phyloP scores from a whole-genome alignment of 2,888 invertebrate species.

The Caenorhabditis japonica region DNA sequence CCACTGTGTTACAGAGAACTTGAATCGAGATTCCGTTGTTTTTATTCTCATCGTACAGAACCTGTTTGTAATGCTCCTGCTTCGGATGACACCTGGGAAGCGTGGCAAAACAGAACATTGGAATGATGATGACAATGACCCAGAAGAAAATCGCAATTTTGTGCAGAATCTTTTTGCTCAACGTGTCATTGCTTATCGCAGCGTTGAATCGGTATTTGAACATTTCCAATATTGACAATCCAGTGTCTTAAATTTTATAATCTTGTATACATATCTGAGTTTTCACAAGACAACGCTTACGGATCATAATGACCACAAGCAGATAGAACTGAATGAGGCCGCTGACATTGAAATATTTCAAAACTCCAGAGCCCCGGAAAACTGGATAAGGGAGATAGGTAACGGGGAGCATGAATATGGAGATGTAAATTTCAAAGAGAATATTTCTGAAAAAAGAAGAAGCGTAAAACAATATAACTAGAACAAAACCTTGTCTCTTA shows the following conservation, averaged over 20 bases:
- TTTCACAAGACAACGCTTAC: slow-evolving; percentile 1
- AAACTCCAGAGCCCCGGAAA: slow-evolving; percentile 35
- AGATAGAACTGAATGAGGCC: slow-evolving; percentile 45
- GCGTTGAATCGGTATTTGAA: slow-evolving; percentile 45
- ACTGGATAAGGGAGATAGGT: slow-evolving; percentile 42
- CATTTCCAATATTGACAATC: slow-evolving; percentile 35
- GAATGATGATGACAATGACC: slow-evolving; percentile 36
- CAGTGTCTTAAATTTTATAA: slow-evolving; percentile 24
- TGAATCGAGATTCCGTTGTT: slow-evolving; percentile 18
- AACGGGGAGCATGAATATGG: slow-evolving; percentile 38
- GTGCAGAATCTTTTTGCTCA: slow-evolving; percentile 37
- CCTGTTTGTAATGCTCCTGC: slow-evolving; percentile 38
- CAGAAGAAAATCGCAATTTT: slow-evolving; percentile 42
- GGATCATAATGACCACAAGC: slow-evolving; percentile 30
- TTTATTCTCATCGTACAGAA: slow-evolving; percentile 11
- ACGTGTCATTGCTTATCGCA: slow-evolving; percentile 25
- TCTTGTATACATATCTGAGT: background rate
- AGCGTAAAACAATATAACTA: too few species aligned
- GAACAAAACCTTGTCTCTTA: too few species aligned
- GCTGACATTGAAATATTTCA: slow-evolving; percentile 34
- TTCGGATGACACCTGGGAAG: slow-evolving; percentile 31
- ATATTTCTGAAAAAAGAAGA: slow-evolving; percentile 20
- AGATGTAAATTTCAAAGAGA: slow-evolving; percentile 40
- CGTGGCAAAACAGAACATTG: slow-evolving; percentile 35
- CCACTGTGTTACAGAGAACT: slow-evolving; percentile 41